phyloP scores from a whole-genome alignment of 2,113 vertebrate genomes.

The Pongo pygmaeus region DNA sequence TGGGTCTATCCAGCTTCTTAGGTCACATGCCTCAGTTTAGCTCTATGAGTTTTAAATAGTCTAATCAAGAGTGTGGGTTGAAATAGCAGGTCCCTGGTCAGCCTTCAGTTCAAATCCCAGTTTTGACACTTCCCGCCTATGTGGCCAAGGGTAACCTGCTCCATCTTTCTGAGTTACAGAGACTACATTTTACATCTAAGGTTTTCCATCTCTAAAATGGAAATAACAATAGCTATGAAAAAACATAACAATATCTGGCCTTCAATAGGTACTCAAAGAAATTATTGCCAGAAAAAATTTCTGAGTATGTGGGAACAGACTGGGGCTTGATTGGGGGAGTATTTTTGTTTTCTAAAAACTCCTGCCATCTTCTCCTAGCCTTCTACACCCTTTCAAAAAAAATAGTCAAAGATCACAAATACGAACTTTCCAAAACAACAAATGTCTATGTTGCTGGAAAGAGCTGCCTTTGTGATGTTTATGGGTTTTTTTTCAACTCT shows the following conservation, averaged over 20 bases:
- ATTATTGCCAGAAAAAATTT: neutral
- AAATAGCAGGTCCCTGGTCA: too few species aligned
- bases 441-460: neutral
- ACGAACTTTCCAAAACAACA: conserved; percentile 1
- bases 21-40: neutral
- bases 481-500: neutral
- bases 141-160: rapidly evolving
- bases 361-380: neutral
- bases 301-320: neutral
- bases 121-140: too few species aligned
- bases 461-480: neutral
- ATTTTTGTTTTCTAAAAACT: neutral
- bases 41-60: too few species aligned
- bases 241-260: neutral
- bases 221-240: neutral
- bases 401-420: neutral
- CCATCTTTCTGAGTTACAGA: neutral
- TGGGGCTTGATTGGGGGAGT: neutral
- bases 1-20: neutral
- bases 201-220: neutral
- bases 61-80: too few species aligned
- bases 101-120: neutral
- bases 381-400: neutral
- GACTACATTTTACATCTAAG: neutral
- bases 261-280: neutral